Evolutionary conservation across 2,113 vertebrate genomes (phyloP).

Genomic region (Cnemophilus loriae): DNA sequence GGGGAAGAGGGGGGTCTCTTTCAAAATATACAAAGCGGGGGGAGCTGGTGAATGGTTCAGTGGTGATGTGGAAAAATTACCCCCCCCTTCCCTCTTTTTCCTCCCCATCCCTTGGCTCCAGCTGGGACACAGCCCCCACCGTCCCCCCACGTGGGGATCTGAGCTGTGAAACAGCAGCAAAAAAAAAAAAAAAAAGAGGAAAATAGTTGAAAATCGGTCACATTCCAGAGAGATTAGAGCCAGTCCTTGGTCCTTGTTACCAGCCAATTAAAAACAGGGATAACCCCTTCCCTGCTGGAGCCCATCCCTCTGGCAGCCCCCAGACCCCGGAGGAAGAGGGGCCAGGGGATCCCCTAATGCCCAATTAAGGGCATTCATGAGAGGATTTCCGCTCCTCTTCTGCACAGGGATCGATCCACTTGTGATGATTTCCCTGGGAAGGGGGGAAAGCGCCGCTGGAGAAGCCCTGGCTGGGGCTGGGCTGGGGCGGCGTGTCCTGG

Average conservation of each 20-base stretch:
- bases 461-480: not conserved
- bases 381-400: not conserved
- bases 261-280: slow-evolving; percentile 5
- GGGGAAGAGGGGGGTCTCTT: not conserved
- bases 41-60: not conserved
- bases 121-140: not conserved
- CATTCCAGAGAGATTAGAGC: slow-evolving; percentile 79
- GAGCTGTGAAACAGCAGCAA: not conserved
- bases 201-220: slow-evolving; percentile 67
- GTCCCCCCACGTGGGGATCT: not conserved
- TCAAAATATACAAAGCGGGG: slow-evolving; percentile 34
- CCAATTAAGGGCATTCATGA: not conserved
- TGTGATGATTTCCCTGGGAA: not conserved
- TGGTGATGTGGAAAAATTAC: not conserved
- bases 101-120: not conserved
- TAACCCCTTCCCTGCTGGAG: slow-evolving; percentile 66
- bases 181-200: not conserved
- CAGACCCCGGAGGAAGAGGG: not conserved
- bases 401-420: fast-evolving
- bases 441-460: not conserved
- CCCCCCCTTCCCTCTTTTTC: not conserved
- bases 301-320: not conserved
- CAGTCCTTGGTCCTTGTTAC: slow-evolving; percentile 56
- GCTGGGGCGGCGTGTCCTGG: fast-evolving
- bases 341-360: not conserved